These are phyloP conservation scores for Alitta virens DNA, from an alignment of 2,888 invertebrate species.

Conservation along the genomic window DNA sequence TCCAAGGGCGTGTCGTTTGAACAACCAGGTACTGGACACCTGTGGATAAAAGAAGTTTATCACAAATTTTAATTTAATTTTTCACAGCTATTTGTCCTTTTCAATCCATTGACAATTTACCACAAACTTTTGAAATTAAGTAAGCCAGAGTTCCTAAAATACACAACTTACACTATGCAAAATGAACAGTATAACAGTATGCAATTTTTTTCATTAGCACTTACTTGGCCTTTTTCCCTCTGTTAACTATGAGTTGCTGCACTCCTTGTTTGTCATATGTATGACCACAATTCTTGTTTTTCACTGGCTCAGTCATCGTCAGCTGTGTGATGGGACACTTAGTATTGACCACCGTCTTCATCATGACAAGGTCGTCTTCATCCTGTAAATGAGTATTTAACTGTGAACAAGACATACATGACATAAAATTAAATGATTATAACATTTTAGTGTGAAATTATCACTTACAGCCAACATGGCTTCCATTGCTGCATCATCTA, in stretches of 20 bases:
- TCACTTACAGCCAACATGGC: too few species aligned
- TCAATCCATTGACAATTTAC: too few species aligned
- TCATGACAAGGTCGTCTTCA: constrained; percentile 20
- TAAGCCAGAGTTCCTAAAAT: too few species aligned
- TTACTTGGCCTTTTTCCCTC: constrained; percentile 26
- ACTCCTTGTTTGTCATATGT: constrained; percentile 27
- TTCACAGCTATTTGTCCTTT: too few species aligned
- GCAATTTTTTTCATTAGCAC: neutral
- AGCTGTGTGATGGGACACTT: constrained; percentile 30
- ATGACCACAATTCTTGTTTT: constrained; percentile 27
- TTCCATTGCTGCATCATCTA: too few species aligned
- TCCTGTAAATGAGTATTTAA: constrained; percentile 1
- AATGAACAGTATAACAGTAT: neutral
- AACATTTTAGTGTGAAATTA: too few species aligned
- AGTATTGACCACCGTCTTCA: constrained; percentile 13
- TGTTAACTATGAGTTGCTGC: constrained; percentile 22
- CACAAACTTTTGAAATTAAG: too few species aligned
- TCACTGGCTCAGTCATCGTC: constrained; percentile 24
- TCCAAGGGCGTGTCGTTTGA: constrained; percentile 17
- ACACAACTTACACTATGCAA: too few species aligned
- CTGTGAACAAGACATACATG: too few species aligned
- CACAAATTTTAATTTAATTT: neutral
- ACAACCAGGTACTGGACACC: constrained; percentile 27
- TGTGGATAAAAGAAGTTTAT: neutral
- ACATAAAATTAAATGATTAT: too few species aligned